Base-by-base conservation (phyloP, 2,888 invertebrate species). In the Elgonia sp. region DNA sequence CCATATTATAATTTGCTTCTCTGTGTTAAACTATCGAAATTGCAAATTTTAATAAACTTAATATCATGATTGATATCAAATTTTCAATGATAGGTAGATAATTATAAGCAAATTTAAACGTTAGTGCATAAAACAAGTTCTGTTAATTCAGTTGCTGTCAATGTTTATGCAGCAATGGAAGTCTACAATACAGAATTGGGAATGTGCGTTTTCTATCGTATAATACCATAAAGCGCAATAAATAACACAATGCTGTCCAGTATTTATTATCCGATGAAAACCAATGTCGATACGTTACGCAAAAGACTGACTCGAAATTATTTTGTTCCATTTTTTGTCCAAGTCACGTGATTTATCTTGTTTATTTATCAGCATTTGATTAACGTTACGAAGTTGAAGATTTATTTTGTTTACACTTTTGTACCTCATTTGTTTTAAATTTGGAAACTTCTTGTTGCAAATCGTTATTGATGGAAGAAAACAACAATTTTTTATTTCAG, bases 191-290 rank as follows among this genome's bases (percentile, higher is more conserved):
- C 63, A 65, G 55, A 39, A 65, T 53, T 53, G 9, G n/a, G n/a
- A 53, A 14, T n/a, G 53, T n/a, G 2, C n/a, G 18, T 73, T 72
- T 72, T 80, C 50, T 72, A 69, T 84, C 83, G 87, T 65, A 84
- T 89, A 89, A 89, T 81, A 77, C 67, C 84, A 81, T 85, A 84
- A 89, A 90, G 85, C 70, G 75, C 70, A 85, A 89, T 90, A 89
- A 90, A 90, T 90, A 90, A 89, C 87, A 83, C 84, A 81, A 65
- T 75, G 83, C 81, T 86, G 79, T 87, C 73, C 75, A 65, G 83
- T 87, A 88, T 90, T 89, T 89, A 90, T 90, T 86, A 84, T 83
- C 46, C 86, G 75, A 79, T 83, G 85, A 89, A 89, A 89, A 86
- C 73, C 81, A 88, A 75, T 81, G 62, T 82, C 69, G 72, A 83